Percentiles rank a stretch among this genome's conserved stretches.
These are phyloP conservation scores for Glyptemys insculpta DNA, from an alignment of 2,797 vertebrate genomes.

Conservation along the genomic window DNA sequence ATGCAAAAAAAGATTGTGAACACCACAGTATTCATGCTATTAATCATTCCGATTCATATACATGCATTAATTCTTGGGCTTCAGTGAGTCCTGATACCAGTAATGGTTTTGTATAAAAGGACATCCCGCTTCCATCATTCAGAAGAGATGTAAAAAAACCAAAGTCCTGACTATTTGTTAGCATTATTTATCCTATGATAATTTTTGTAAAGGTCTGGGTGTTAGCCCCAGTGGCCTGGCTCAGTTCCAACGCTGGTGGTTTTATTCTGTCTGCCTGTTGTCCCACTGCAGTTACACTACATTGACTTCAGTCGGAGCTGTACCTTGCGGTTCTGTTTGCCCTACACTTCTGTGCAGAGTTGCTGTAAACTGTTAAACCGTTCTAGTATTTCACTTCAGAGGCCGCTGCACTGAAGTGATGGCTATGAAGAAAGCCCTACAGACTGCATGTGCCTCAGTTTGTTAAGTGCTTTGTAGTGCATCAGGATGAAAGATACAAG, in stretches of 20 bases:
- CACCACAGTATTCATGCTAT: slow-evolving; percentile 22
- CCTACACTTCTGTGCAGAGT: not conserved
- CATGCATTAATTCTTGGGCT: not conserved
- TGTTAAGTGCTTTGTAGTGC: not conserved
- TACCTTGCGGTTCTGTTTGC: not conserved
- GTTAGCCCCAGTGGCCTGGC: not conserved
- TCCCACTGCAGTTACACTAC: not conserved
- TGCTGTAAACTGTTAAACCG: not conserved
- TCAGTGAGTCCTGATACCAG: slow-evolving; percentile 34
- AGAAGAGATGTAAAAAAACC: slow-evolving; percentile 34
- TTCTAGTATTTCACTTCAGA: not conserved
- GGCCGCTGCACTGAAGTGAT: not conserved
- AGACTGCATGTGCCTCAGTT: not conserved
- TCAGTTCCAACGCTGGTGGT: not conserved
- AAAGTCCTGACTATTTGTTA: slow-evolving; percentile 24
- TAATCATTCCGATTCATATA: slow-evolving; percentile 43
- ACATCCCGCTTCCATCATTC: slow-evolving; percentile 38
- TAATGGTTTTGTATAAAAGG: slow-evolving; percentile 45
- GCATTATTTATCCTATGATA: slow-evolving; percentile 11
- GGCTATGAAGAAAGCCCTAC: not conserved
- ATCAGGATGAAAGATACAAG: not conserved
- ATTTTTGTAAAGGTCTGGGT: not conserved
- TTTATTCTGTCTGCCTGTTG: not conserved
- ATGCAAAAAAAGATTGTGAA: slow-evolving; percentile 40
- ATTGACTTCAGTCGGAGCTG: not conserved